Evolutionary conservation across 2,888 invertebrate genomes (phyloP).

Genomic region (Tholera decimalis): DNA sequence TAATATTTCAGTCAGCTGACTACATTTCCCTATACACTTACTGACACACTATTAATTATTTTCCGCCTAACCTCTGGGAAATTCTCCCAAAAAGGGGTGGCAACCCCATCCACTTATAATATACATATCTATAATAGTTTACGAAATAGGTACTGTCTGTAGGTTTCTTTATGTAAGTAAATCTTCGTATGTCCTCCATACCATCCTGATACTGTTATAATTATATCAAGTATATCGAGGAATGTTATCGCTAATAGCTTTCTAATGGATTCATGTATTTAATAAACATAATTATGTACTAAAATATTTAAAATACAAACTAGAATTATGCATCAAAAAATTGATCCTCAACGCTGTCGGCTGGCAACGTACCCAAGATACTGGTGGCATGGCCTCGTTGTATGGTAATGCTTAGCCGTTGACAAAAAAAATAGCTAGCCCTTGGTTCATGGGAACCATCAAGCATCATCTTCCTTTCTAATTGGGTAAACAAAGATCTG

Average conservation of each 20-base stretch:
- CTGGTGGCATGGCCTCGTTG: no score
- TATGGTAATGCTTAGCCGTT: no score
- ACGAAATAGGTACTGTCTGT: constrained; percentile 13
- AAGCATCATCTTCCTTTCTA: no score
- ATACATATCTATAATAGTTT: constrained; percentile 36
- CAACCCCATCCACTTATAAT: constrained; percentile 15
- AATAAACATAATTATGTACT: no score
- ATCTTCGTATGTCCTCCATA: constrained; percentile 34
- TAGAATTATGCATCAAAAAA: no score
- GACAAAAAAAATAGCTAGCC: no score
- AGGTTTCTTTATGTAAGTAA: constrained; percentile 21
- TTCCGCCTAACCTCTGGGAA: constrained; percentile 32
- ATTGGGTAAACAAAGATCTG: constrained; percentile 15
- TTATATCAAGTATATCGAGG: constrained; percentile 12
- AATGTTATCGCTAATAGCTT: constrained; percentile 24
- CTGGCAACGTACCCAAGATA: no score
- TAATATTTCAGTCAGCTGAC: constrained; percentile 28
- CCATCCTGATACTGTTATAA: constrained; percentile 7
- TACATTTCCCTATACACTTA: constrained; percentile 33
- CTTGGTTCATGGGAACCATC: no score
- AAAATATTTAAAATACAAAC: no score
- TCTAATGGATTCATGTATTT: no score
- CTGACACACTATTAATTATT: constrained; percentile 57
- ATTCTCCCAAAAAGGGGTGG: constrained; percentile 9
- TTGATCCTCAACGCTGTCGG: no score